Conservation (phyloP, 2,113 vertebrate species). For the Cottus gobio region DNA sequence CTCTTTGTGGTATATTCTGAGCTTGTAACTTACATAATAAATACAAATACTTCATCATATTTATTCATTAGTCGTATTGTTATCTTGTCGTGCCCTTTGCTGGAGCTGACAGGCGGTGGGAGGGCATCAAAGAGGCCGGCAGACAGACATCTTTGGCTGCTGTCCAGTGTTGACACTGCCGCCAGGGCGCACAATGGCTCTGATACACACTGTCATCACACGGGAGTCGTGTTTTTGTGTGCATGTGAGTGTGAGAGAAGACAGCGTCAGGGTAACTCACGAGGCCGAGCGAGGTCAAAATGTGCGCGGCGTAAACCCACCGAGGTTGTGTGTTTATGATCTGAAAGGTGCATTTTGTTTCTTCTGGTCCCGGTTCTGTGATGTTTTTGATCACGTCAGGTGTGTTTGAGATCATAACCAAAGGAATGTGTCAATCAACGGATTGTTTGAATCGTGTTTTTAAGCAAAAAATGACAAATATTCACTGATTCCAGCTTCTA, state of each 20-base stretch:
- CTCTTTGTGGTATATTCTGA: not conserved
- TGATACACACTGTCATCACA: conserved; percentile 55
- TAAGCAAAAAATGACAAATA: not conserved
- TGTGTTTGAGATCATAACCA: not conserved
- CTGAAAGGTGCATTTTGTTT: not conserved
- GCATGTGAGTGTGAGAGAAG: conserved; percentile 4
- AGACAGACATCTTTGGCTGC: conserved; percentile 38
- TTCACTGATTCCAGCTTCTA: no score
- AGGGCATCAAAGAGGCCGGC: conserved; percentile 47
- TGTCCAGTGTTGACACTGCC: conserved; percentile 58
- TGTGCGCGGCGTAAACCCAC: not conserved
- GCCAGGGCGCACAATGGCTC: conserved; percentile 52
- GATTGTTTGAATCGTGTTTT: not conserved
- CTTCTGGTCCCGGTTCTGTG: not conserved
- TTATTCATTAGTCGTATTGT: not conserved
- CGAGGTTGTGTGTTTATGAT: conserved; percentile 8
- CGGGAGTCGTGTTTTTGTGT: conserved; percentile 6
- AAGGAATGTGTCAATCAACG: not conserved
- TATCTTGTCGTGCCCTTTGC: not conserved
- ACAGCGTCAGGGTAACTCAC: not conserved
- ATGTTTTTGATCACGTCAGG: not conserved
- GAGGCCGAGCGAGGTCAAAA: conserved; percentile 27
- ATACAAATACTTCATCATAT: not conserved
- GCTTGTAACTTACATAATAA: not conserved
- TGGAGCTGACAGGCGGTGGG: conserved; percentile 43